phyloP scores from a whole-genome alignment of 2,797 vertebrate species.

The Oreonectes daqikongensis region DNA sequence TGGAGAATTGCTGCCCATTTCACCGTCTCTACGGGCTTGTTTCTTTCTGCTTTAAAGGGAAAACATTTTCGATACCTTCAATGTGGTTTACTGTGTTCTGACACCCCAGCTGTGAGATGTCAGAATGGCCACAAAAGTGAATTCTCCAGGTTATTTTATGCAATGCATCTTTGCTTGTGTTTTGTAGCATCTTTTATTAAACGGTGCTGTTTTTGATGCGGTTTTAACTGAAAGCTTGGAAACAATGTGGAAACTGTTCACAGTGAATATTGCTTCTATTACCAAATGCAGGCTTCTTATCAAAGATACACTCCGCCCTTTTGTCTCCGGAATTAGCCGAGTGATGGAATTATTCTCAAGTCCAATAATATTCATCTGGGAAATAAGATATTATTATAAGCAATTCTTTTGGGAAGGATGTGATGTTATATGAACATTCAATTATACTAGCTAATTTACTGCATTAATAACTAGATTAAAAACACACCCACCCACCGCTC shows the following conservation, averaged over 20 bases:
- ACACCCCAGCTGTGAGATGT: constrained; percentile 76
- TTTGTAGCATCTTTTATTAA: neutral
- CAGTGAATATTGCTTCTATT: constrained; percentile 37
- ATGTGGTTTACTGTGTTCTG: constrained; percentile 68
- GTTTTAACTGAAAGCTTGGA: neutral
- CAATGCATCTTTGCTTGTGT: constrained; percentile 61
- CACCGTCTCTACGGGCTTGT: constrained; percentile 70
- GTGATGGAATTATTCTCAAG: constrained; percentile 56
- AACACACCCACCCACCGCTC: constrained; percentile 49
- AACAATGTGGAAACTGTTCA: too few species aligned
- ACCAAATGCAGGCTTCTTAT: constrained; percentile 33
- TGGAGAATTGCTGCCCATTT: constrained; percentile 76
- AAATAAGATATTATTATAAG: constrained; percentile 57
- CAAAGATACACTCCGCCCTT: constrained; percentile 43
- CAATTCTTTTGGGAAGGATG: constrained; percentile 50
- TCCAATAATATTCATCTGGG: constrained; percentile 56
- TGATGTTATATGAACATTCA: constrained; percentile 58
- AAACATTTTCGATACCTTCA: constrained; percentile 70
- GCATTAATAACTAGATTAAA: constrained; percentile 58
- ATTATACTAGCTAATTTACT: constrained; percentile 59
- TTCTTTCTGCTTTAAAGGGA: constrained; percentile 76
- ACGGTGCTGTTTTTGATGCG: neutral
- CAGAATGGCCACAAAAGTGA: constrained; percentile 64
- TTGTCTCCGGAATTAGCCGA: constrained; percentile 58
- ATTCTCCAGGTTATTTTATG: constrained; percentile 63